A percentile compares a stretch with the other conserved stretches of the same genome.
Conservation (phyloP, 1,140 invertebrate species). For the Antheraea pernyi region DNA sequence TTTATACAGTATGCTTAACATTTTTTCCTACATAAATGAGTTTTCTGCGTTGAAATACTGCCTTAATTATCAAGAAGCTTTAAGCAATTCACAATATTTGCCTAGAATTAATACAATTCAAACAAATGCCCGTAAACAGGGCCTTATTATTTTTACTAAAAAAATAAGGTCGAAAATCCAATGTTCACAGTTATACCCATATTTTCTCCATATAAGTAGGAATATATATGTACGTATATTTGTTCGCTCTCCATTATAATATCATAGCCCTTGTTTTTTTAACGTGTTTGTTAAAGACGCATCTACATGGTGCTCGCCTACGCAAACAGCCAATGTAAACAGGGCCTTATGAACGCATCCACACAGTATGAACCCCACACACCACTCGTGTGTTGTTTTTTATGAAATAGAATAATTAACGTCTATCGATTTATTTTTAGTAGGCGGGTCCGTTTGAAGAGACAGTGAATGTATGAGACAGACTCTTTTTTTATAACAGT, state of each 20-base stretch:
- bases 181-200: background rate
- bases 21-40: too few relatives aligned
- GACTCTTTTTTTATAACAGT: too few relatives aligned
- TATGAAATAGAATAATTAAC: conserved; percentile 24
- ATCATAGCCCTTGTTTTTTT: conserved; percentile 72
- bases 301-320: conserved; percentile 69
- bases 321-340: conserved; percentile 70
- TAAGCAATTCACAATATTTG: background rate
- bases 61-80: too few relatives aligned
- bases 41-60: too few relatives aligned
- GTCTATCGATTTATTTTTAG: background rate
- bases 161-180: conserved; percentile 8
- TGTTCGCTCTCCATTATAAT: conserved; percentile 29
- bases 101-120: background rate
- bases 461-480: background rate
- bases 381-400: conserved; percentile 27
- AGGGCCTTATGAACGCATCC: conserved; percentile 59
- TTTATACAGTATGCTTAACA: too few relatives aligned
- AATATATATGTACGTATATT: conserved; percentile 22
- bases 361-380: background rate
- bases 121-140: background rate
- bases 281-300: conserved; percentile 73
- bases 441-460: background rate
- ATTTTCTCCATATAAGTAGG: conserved; percentile 7
- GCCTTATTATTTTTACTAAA: background rate